A percentile compares a stretch with the other conserved stretches of the same genome.
These are phyloP conservation scores for Aquatica leii DNA, from an alignment of 2,888 invertebrate genomes.

Conservation along the genomic window DNA sequence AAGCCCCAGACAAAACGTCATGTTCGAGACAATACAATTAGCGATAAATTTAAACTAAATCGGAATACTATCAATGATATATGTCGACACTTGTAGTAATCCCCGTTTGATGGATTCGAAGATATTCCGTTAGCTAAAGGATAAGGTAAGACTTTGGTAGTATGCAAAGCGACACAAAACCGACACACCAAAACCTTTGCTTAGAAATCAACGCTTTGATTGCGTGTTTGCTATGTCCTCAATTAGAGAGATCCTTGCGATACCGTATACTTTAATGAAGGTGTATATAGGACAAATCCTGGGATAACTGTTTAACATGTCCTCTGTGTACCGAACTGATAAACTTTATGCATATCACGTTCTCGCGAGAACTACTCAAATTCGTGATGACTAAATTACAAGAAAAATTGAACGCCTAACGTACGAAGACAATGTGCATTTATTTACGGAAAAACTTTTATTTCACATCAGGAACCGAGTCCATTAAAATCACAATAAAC, in stretches of 20 bases:
- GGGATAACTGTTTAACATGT: constrained; percentile 38
- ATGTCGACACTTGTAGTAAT: constrained; percentile 7
- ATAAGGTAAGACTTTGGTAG: constrained; percentile 24
- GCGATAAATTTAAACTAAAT: too few species aligned
- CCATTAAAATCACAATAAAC: too few species aligned
- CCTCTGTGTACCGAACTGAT: constrained; percentile 36
- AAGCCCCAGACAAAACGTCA: too few species aligned
- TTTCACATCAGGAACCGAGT: too few species aligned
- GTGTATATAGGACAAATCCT: constrained; percentile 41
- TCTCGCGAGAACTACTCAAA: constrained; percentile 8
- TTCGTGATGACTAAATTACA: constrained; percentile 6
- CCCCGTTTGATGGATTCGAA: constrained; percentile 12
- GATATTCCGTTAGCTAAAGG: constrained; percentile 22
- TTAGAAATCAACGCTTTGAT: constrained; percentile 41
- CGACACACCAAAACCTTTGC: constrained; percentile 32
- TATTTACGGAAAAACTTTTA: too few species aligned
- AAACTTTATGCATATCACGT: constrained; percentile 40
- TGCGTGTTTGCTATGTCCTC: constrained; percentile 43
- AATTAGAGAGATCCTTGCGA: constrained; percentile 43
- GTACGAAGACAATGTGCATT: too few species aligned
- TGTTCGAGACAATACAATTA: too few species aligned
- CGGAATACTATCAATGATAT: too few species aligned
- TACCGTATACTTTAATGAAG: constrained; percentile 42
- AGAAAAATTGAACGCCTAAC: too few species aligned
- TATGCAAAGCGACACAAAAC: constrained; percentile 28